phyloP scores from a whole-genome alignment of 2,888 invertebrate genomes.

The Drosophila conformis region DNA sequence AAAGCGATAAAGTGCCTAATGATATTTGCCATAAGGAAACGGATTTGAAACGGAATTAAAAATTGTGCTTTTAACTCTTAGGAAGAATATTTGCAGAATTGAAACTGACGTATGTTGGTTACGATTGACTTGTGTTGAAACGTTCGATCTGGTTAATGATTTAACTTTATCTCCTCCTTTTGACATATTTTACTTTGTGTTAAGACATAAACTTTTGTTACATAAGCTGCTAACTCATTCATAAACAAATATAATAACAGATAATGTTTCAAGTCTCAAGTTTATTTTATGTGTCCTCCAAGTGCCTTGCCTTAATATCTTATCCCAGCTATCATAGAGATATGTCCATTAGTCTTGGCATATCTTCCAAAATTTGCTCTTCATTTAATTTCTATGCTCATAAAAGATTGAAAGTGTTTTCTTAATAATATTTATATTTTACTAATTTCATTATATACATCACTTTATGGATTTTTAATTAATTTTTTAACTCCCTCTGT shows the following conservation, averaged over 20 bases:
- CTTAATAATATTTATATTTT: background rate
- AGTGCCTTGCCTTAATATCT: rapidly evolving
- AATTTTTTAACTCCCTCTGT: background rate
- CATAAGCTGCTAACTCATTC: background rate
- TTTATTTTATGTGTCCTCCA: background rate
- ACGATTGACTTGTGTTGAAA: background rate
- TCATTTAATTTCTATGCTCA: background rate
- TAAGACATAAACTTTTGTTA: background rate
- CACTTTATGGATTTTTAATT: background rate
- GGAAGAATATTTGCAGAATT: background rate
- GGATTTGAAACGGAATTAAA: background rate
- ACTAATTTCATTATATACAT: background rate
- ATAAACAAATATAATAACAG: no score
- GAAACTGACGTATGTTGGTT: background rate
- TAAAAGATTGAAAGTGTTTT: background rate
- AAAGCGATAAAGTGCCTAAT: constrained; percentile 18
- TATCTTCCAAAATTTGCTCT: no score
- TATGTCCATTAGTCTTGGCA: background rate
- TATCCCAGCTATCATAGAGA: background rate
- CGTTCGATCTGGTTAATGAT: background rate
- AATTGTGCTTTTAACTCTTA: background rate
- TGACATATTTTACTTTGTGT: background rate
- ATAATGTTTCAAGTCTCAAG: background rate
- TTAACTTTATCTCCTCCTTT: background rate
- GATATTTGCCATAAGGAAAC: constrained; percentile 17